phyloP scores from a whole-genome alignment of 2,888 invertebrate species.

The Cephus runcator region DNA sequence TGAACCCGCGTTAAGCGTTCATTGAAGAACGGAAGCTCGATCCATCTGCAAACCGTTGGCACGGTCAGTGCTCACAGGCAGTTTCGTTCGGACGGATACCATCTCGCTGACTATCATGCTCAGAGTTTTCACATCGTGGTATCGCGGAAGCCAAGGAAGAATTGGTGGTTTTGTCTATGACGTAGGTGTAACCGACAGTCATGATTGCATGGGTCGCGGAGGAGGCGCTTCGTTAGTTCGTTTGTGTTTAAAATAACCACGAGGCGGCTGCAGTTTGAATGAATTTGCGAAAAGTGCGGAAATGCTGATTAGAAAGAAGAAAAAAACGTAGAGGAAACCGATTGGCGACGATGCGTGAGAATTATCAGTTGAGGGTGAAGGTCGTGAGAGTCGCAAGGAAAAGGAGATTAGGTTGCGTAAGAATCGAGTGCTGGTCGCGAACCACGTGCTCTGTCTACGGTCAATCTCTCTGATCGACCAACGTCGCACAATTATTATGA shows the following conservation, averaged over 20 bases:
- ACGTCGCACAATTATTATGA: not conserved
- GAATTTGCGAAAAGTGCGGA: not conserved
- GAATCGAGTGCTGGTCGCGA: not conserved
- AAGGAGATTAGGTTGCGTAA: not conserved
- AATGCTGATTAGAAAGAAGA: not conserved
- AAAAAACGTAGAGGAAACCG: not conserved
- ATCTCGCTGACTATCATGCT: not conserved
- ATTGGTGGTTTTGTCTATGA: not conserved
- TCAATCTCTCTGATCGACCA: not conserved
- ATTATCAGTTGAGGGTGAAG: not conserved
- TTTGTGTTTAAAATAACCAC: not conserved
- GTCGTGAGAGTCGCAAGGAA: not conserved
- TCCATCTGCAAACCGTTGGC: conserved; percentile 31
- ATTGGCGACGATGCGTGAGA: not conserved
- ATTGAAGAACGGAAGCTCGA: conserved; percentile 67
- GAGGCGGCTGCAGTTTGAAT: not conserved
- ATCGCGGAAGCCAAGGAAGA: not conserved
- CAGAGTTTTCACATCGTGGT: not conserved
- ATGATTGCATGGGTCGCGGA: not conserved
- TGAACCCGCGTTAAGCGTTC: not conserved
- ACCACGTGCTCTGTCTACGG: not conserved
- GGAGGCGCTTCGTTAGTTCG: not conserved
- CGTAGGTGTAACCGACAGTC: not conserved
- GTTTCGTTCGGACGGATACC: not conserved
- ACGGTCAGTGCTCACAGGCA: not conserved